Conservation (phyloP, 2,888 invertebrate genomes). For the Ormyrus thymus region DNA sequence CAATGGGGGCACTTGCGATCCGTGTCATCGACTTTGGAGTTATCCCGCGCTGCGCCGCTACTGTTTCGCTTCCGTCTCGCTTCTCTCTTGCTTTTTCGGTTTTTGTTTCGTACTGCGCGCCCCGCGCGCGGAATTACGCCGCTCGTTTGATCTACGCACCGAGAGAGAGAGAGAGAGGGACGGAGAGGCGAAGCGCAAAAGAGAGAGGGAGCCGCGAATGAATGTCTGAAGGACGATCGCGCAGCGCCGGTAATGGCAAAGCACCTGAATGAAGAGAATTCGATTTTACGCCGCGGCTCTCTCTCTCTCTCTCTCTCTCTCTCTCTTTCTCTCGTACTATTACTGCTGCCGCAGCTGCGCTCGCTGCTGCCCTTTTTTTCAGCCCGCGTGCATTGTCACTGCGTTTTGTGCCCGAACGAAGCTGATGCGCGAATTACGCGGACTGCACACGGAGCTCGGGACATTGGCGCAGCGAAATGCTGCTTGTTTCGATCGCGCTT, state of each 20-base stretch:
- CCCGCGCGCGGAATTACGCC: conserved; percentile 23
- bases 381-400: neutral
- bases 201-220: conserved; percentile 15
- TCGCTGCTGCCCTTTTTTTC: neutral
- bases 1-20: conserved; percentile 69
- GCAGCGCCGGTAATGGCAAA: neutral
- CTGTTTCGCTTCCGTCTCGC: conserved; percentile 36
- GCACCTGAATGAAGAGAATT: conserved; percentile 13
- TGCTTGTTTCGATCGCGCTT: no score
- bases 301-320: neutral
- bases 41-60: conserved; percentile 32
- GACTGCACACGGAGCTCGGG: no score
- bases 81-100: conserved; percentile 23
- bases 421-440: no score
- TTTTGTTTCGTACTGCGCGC: conserved; percentile 23
- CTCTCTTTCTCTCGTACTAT: neutral
- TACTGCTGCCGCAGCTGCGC: neutral
- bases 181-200: conserved; percentile 21
- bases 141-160: conserved; percentile 39
- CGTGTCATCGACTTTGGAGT: conserved; percentile 65
- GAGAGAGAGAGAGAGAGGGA: conserved; percentile 8
- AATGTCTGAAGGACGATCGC: conserved; percentile 19
- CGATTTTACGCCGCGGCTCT: conserved; percentile 15
- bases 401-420: no score
- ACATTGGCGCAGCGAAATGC: no score